These are phyloP conservation scores for Peribatodes rhomboidaria DNA, from an alignment of 2,888 invertebrate genomes.

Conservation along the genomic window DNA sequence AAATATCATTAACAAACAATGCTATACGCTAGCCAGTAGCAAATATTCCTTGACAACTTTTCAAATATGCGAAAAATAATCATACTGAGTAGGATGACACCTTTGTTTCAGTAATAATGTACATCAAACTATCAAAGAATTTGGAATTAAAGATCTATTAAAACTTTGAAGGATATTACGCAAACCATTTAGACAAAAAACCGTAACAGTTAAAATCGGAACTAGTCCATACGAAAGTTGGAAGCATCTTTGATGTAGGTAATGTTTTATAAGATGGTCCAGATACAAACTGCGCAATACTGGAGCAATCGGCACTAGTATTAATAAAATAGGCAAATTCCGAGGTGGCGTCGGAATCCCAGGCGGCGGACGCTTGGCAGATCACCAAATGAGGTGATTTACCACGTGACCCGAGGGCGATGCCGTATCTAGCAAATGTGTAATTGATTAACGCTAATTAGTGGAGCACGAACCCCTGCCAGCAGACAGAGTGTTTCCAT, in stretches of 20 bases:
- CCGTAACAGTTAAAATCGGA: slow-evolving; percentile 8
- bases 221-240: slow-evolving; percentile 36
- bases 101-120: too few species aligned
- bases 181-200: not conserved
- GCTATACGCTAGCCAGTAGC: not conserved
- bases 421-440: slow-evolving; percentile 53
- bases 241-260: slow-evolving; percentile 32
- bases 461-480: slow-evolving; percentile 54
- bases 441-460: slow-evolving; percentile 73
- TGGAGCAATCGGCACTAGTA: slow-evolving; percentile 48
- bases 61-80: too few species aligned
- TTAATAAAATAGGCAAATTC: slow-evolving; percentile 61
- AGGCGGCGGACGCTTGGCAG: slow-evolving; percentile 64
- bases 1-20: too few species aligned
- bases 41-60: not conserved
- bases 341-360: slow-evolving; percentile 54
- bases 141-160: not conserved
- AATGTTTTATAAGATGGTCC: slow-evolving; percentile 26
- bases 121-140: not conserved
- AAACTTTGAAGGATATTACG: not conserved
- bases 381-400: slow-evolving; percentile 62
- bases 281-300: slow-evolving; percentile 52
- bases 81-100: too few species aligned
- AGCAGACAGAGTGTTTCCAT: slow-evolving; percentile 36
- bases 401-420: slow-evolving; percentile 55